Percentiles rank a stretch among this genome's conserved stretches.
Evolutionary conservation across 2,797 vertebrate genomes (phyloP).

Genomic region (Falco rusticolus): DNA sequence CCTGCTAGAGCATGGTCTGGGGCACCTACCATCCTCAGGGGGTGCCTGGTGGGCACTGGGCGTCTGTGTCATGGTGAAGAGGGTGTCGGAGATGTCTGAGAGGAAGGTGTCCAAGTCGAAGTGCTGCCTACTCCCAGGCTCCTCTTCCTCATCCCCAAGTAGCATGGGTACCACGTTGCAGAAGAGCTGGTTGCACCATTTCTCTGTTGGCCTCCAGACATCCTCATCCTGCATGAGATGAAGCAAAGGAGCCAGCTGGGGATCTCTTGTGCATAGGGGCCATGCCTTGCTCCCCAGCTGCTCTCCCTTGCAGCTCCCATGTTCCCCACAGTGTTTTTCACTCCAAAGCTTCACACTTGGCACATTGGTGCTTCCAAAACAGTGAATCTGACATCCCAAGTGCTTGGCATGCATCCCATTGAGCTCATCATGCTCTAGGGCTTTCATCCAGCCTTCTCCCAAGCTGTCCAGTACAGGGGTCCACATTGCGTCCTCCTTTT

Average conservation of each 20-base stretch:
- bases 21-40: conserved; percentile 84
- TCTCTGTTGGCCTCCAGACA: conserved; percentile 78
- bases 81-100: conserved; percentile 95
- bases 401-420: not conserved
- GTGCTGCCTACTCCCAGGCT: conserved; percentile 80
- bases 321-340: not conserved
- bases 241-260: not conserved
- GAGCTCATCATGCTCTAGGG: not conserved
- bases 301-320: not conserved
- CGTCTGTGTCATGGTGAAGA: conserved; percentile 96
- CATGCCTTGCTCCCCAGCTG: not conserved
- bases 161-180: conserved; percentile 85
- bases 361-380: not conserved
- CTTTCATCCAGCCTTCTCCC: not conserved
- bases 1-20: not conserved
- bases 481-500: accelerated
- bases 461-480: not conserved
- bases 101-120: conserved; percentile 93
- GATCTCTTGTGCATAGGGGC: accelerated
- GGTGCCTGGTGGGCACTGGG: conserved; percentile 81
- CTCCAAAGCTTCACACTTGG: not conserved
- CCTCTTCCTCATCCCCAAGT: conserved; percentile 80
- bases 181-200: conserved; percentile 90
- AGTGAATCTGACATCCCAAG: not conserved
- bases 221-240: conserved; percentile 72